These are phyloP conservation scores for Ennomos fuscantarius DNA, from an alignment of 2,888 invertebrate genomes.

Conservation along the genomic window DNA sequence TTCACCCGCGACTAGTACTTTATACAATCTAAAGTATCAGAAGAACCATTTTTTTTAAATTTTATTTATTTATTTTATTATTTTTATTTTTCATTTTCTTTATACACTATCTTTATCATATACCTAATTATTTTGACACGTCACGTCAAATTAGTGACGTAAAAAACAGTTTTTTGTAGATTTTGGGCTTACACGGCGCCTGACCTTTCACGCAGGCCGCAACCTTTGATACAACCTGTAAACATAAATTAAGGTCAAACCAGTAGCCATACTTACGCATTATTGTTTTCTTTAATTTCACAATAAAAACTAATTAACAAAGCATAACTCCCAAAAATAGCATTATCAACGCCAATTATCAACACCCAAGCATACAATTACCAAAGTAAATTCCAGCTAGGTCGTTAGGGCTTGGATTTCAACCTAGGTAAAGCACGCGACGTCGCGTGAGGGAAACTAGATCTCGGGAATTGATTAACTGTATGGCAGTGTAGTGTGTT, in stretches of 20 bases:
- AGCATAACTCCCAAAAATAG: conserved; percentile 5
- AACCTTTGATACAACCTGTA: background rate
- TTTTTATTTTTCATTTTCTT: too few relatives aligned
- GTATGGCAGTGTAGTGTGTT: conserved; percentile 23
- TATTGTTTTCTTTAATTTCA: background rate
- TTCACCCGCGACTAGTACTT: too few relatives aligned
- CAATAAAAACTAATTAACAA: background rate
- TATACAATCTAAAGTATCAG: too few relatives aligned
- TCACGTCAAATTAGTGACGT: too few relatives aligned
- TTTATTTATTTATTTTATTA: too few relatives aligned
- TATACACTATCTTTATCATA: too few relatives aligned
- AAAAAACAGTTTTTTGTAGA: too few relatives aligned
- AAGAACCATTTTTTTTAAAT: too few relatives aligned
- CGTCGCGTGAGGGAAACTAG: conserved; percentile 51
- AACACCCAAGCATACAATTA: conserved; percentile 22
- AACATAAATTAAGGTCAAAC: background rate
- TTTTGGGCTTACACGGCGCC: too few relatives aligned
- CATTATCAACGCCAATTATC: conserved; percentile 20
- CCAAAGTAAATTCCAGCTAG: conserved; percentile 42
- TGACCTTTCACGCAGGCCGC: background rate
- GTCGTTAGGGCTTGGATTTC: conserved; percentile 51
- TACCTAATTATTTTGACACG: too few relatives aligned
- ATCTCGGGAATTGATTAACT: conserved; percentile 36
- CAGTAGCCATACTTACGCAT: background rate
- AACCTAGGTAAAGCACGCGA: conserved; percentile 54